Conservation (phyloP, 2,113 vertebrate species). For the Leucoraja erinaceus region DNA sequence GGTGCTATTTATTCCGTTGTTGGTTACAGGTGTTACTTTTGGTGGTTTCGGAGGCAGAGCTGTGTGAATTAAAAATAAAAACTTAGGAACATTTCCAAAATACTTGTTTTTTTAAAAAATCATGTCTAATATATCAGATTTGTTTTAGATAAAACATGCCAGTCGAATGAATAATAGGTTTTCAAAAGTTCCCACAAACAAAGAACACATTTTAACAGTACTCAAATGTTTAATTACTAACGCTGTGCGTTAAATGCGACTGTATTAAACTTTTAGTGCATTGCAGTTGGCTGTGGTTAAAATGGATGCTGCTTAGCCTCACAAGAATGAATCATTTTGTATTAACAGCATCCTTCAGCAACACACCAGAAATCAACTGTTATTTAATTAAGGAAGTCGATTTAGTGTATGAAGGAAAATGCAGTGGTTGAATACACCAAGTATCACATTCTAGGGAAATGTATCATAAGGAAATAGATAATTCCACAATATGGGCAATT, state of each 20-base stretch:
- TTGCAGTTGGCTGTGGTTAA: not conserved
- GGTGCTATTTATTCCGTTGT: conserved; percentile 95
- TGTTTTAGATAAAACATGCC: conserved; percentile 41
- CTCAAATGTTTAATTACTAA: not conserved
- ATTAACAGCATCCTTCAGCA: not conserved
- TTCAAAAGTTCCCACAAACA: not conserved
- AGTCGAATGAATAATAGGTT: not conserved
- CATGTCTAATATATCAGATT: conserved; percentile 44
- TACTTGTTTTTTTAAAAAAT: conserved; percentile 35
- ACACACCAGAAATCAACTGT: not conserved
- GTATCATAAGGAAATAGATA: conserved; percentile 10
- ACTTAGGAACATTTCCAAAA: conserved; percentile 42
- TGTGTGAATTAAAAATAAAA: conserved; percentile 51
- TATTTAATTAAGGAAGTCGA: not conserved
- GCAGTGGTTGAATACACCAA: not conserved
- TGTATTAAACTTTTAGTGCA: not conserved
- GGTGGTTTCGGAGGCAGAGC: conserved; percentile 95
- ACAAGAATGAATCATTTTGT: not conserved
- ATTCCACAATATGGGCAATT: conserved; percentile 44
- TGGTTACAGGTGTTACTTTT: conserved; percentile 77
- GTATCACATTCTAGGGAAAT: conserved; percentile 34
- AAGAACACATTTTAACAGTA: not conserved
- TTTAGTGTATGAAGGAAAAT: not conserved
- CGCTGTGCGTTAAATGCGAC: not conserved
- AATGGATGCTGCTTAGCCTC: not conserved